Conservation (phyloP, 1,140 invertebrate genomes). For the Leptonema lineaticorne region DNA sequence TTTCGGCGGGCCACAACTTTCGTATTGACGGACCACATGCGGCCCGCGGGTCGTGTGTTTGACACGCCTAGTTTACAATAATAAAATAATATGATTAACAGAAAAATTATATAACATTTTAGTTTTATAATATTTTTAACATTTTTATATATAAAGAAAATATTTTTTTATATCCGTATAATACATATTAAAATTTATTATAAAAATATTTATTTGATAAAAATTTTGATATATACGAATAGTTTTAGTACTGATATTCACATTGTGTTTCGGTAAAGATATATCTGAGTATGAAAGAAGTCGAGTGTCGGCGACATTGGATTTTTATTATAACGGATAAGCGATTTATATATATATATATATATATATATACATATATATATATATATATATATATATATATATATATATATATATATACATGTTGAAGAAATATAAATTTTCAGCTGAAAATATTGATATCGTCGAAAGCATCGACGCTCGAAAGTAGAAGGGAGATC, state of each 20-base stretch:
- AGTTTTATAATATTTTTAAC: too few species aligned
- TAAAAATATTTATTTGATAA: background rate
- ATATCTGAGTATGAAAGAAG: background rate
- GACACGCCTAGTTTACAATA: too few species aligned
- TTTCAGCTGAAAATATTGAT: slow-evolving; percentile 12
- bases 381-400: background rate
- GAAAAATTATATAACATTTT: too few species aligned
- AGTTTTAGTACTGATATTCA: background rate
- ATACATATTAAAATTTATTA: background rate
- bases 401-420: background rate
- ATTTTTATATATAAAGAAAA: too few species aligned
- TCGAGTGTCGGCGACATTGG: background rate
- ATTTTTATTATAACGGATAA: too few species aligned
- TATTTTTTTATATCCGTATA: too few species aligned
- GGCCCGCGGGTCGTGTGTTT: too few species aligned
- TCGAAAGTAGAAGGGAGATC: slow-evolving; percentile 5
- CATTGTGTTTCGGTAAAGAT: background rate
- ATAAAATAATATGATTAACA: too few species aligned
- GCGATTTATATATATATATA: background rate
- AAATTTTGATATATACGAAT: background rate
- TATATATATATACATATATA: background rate
- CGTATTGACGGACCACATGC: too few species aligned
- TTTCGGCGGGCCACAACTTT: too few species aligned
- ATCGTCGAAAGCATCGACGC: slow-evolving; percentile 8
- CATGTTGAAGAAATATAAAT: background rate